Evolutionary conservation across 2,113 vertebrate genomes (phyloP).

Genomic region (Gasterosteus nipponicus): DNA sequence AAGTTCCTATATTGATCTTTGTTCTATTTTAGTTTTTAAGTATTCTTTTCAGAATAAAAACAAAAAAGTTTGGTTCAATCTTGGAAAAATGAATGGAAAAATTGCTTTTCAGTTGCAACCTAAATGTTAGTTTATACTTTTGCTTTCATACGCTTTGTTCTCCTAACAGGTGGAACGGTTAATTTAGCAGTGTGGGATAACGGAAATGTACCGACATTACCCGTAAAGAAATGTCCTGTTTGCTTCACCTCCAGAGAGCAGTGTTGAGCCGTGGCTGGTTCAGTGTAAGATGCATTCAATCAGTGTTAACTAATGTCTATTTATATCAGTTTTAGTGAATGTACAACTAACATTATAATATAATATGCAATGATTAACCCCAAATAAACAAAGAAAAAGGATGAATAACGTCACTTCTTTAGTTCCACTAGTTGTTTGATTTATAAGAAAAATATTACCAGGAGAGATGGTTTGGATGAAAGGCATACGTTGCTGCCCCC

Average conservation of each 20-base stretch:
- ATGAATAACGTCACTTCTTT: neutral
- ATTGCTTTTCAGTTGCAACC: neutral
- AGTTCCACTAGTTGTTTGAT: neutral
- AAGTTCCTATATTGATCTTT: neutral
- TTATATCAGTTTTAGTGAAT: neutral
- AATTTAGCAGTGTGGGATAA: neutral
- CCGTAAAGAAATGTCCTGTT: neutral
- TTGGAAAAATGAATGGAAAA: neutral
- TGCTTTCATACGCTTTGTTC: neutral
- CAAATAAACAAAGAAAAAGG: neutral
- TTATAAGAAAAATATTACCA: neutral
- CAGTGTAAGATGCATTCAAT: neutral
- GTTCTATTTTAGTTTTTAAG: neutral
- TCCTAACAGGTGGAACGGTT: neutral
- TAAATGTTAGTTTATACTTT: neutral
- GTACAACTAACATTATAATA: neutral
- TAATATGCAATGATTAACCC: neutral
- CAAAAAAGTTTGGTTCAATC: neutral
- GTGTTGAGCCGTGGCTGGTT: neutral
- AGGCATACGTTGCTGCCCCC: neutral
- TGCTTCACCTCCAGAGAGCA: neutral
- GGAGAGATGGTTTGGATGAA: neutral
- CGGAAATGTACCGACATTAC: neutral
- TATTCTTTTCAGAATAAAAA: neutral
- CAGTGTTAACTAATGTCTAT: neutral